These are phyloP conservation scores for Glaucidium brasilianum DNA, from an alignment of 2,113 vertebrate genomes.

Conservation along the genomic window DNA sequence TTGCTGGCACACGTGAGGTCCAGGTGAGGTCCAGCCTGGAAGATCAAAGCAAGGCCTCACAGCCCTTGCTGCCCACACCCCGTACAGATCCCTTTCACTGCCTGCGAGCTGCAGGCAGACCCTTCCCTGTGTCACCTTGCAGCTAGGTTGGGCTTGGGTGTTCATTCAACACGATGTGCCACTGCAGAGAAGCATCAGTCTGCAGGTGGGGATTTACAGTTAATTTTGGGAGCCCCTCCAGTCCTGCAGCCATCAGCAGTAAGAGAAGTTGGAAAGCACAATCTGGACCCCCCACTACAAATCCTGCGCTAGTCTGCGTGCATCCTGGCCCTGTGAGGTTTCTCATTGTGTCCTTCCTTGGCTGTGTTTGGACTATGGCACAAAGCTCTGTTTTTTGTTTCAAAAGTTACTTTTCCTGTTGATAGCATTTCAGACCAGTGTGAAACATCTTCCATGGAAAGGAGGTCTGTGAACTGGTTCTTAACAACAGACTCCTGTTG, in stretches of 20 bases:
- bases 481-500: not conserved
- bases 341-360: not conserved
- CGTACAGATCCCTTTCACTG: accelerated
- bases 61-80: accelerated
- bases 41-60: not conserved
- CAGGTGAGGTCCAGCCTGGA: too few relatives aligned
- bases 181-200: not conserved
- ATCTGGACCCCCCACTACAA: accelerated
- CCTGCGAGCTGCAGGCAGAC: not conserved
- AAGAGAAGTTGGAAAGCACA: not conserved
- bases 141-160: not conserved
- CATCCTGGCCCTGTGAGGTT: not conserved
- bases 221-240: not conserved
- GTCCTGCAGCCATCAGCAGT: not conserved
- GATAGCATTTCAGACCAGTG: not conserved
- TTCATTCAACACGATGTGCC: not conserved
- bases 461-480: not conserved
- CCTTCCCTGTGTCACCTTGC: not conserved
- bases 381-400: not conserved
- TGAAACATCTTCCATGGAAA: not conserved
- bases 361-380: not conserved
- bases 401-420: not conserved
- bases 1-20: not conserved
- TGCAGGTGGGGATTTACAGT: not conserved
- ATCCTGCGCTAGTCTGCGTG: accelerated